These are phyloP conservation scores for Aselliscus stoliczkanus DNA, from an alignment of 2,797 vertebrate genomes.

Conservation along the genomic window DNA sequence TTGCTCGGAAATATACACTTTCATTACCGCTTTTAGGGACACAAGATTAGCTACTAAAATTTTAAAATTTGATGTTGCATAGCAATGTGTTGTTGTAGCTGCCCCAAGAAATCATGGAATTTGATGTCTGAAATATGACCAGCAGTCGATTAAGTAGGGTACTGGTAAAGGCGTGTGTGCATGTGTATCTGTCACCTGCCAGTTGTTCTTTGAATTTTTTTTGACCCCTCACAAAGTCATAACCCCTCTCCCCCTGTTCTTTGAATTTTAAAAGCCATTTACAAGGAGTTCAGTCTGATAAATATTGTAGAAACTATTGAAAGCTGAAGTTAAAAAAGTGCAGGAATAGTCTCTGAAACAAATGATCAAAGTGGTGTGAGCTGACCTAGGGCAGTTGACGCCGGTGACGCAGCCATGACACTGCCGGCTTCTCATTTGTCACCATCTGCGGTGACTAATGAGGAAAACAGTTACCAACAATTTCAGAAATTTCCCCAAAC, in stretches of 20 bases:
- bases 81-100: conserved; percentile 15
- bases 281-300: not conserved
- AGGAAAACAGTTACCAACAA: not conserved
- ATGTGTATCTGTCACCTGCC: no score
- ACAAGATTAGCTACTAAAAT: conserved; percentile 52
- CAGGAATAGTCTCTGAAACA: not conserved
- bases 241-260: not conserved
- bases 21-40: conserved; percentile 58
- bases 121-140: conserved; percentile 38
- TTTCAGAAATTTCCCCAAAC: not conserved
- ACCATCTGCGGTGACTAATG: not conserved
- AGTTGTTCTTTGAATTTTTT: no score
- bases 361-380: accelerated
- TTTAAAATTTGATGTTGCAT: conserved; percentile 58
- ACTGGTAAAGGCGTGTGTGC: not conserved
- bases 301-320: not conserved
- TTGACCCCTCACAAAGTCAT: no score
- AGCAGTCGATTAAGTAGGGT: conserved; percentile 48
- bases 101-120: conserved; percentile 15
- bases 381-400: accelerated
- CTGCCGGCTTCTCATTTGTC: not conserved
- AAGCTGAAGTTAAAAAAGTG: not conserved
- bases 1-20: conserved; percentile 24
- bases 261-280: not conserved
- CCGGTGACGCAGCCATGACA: accelerated